phyloP scores from a whole-genome alignment of 1,140 invertebrate genomes.

The Mactra quadrangularis region DNA sequence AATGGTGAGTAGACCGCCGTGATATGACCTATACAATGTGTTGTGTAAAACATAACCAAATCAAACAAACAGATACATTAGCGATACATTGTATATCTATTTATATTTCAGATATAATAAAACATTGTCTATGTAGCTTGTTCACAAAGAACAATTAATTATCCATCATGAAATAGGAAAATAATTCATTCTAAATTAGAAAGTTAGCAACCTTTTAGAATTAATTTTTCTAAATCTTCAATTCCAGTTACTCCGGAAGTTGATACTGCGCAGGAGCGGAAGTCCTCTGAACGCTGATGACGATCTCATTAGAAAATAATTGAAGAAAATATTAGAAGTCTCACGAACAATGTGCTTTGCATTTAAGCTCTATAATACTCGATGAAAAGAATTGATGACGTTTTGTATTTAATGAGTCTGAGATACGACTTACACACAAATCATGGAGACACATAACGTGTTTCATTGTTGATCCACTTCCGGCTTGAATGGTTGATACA shows the following conservation, averaged over 20 bases:
- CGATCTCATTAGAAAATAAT: slow-evolving; percentile 57
- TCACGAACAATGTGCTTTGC: slow-evolving; percentile 49
- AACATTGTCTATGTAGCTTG: no score
- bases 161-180: not conserved
- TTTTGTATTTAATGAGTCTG: slow-evolving; percentile 32
- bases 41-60: no score
- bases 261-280: slow-evolving; percentile 57
- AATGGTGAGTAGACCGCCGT: no score
- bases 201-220: slow-evolving; percentile 53
- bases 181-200: not conserved
- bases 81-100: no score
- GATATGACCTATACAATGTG: no score
- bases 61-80: no score
- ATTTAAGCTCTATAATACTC: slow-evolving; percentile 32
- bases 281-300: slow-evolving; percentile 37
- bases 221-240: slow-evolving; percentile 30
- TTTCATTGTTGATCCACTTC: slow-evolving; percentile 34
- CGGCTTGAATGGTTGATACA: slow-evolving; percentile 44
- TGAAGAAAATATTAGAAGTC: slow-evolving; percentile 42
- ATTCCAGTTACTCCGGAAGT: slow-evolving; percentile 39
- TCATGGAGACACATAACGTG: slow-evolving; percentile 37
- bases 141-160: no score
- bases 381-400: slow-evolving; percentile 36
- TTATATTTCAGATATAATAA: no score
- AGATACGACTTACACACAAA: slow-evolving; percentile 19